Evolutionary conservation across 2,797 vertebrate genomes (phyloP), one percentile per base, ranked within the genome.

Genomic region (Austrolebias charrua): DNA sequence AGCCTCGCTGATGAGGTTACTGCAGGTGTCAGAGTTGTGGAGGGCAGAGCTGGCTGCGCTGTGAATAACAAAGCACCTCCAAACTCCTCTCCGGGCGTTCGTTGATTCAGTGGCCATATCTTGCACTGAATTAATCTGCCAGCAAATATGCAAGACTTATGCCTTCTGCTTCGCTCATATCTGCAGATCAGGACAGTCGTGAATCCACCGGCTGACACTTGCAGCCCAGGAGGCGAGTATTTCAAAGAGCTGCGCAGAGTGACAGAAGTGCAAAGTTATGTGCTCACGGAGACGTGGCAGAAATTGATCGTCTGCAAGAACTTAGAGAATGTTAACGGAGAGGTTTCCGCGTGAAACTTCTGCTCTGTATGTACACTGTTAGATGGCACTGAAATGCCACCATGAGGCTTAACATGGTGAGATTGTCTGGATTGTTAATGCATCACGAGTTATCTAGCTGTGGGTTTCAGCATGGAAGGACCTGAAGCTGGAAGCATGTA

Each of bases 11-110:
- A 77, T 75, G 61, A 84, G 71, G 86, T 77, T 77, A 76, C 66
- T 75, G 79, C 83, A 88, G 83, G 81, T 87, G 88, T 89, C 78
- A 63, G 81, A 66, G 76, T 52, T 51, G 69, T 71, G 70, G 71
- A 73, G 57, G 72, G 69, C 60, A 61, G 61, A 72, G 68, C 69
- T 66, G 75, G 62, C 76, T 69, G 80, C 60, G 63, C 61, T 72
- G 79, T 86, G 86, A 92, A 91, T 88, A 90, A 92, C 89, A 88
- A 89, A 81, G 83, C 76, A 19, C 66, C 68, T 78, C 69, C 62
- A 56, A 87, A 72, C 72, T 75, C 70, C 75, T 80, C 80, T 84
- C 79, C 69, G 74, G 77, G 76, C 71, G 75, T 82, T 73, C 88
- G 89, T 89, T 73, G 89, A 90, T 90, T 78, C 69, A 48, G 44